Percentiles rank a stretch among this genome's conserved stretches.
phyloP scores from a whole-genome alignment of 2,797 vertebrate species.

The Takifugu rubripes region DNA sequence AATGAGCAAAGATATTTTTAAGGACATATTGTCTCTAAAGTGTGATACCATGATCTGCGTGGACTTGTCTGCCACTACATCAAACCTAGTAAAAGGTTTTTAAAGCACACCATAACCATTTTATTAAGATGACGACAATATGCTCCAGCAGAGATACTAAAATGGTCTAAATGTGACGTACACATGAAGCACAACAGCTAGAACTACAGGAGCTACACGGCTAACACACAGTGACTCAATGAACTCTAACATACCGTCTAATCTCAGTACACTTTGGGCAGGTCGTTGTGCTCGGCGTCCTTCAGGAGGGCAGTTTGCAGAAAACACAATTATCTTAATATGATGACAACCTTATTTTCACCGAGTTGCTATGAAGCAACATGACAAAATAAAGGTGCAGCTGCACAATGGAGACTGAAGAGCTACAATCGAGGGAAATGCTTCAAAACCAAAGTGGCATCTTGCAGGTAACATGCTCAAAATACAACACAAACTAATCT shows the following conservation, averaged over 20 bases:
- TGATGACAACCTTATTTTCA: too few relatives aligned
- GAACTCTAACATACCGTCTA: constrained; percentile 58
- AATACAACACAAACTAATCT: constrained; percentile 6
- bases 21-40: background rate
- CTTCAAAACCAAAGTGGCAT: constrained; percentile 39
- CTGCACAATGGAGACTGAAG: constrained; percentile 1
- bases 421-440: constrained; percentile 4
- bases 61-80: constrained; percentile 30
- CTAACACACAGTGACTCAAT: background rate
- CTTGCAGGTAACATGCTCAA: constrained; percentile 1
- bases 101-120: background rate
- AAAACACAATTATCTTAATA: constrained; percentile 3
- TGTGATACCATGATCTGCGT: constrained; percentile 17
- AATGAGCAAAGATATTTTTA: constrained; percentile 6
- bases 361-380: constrained; percentile 15
- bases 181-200: constrained; percentile 20
- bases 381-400: background rate
- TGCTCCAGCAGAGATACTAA: too few relatives aligned
- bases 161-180: too few relatives aligned
- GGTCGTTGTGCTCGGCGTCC: constrained; percentile 47
- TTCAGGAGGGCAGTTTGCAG: constrained; percentile 47
- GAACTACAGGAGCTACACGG: constrained; percentile 5
- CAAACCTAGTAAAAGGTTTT: background rate
- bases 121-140: too few relatives aligned
- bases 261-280: constrained; percentile 66